Base-by-base conservation (phyloP, 2,113 vertebrate species). In the Pygoscelis adeliae region DNA sequence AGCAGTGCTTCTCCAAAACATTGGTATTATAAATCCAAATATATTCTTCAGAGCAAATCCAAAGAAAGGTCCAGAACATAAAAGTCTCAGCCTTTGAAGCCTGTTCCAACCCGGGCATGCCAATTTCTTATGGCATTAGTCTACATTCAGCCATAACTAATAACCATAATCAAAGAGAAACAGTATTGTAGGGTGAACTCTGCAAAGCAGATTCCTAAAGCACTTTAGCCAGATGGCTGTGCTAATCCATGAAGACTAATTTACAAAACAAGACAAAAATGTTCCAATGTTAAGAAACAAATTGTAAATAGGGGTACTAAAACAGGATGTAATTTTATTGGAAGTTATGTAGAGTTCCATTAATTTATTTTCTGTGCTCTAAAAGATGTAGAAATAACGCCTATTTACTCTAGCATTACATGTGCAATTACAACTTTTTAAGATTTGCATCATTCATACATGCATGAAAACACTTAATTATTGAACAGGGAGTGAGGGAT, bases 151-250 rank as follows among this genome's bases (percentile, higher is more conserved):
- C 62, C 71, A 70, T 42, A 96, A 83, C 38, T 89, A 87, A 93
- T 62, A 94, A 42, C 38, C 32, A 15, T 70, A 71, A 80, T 74
- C 21, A 83, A 77, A 91, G 58, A 61, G 56, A 87, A 83, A 63
- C 4, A 23, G 36, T 56, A 65, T 50, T 2, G 0, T 21, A 67
- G 74, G 56, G 50, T 79, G 36, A 65, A 79, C 42, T 85, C 87
- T 73, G 77, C 77, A 76, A 89, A 91, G 49, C 84, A 87, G 70
- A 96, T 85, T 92, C 81, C 46, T 56, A 30, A 73, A 84, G 36
- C 80, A 72, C 47, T 96, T 93, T 19, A 91, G 80, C 78, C 93
- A 96, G 94, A 91, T 94, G 95, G 83, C 62, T 79, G 55, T 81
- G 46, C 44, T 97, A 82, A 87, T 87, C 56, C 66, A 56, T 27